Percentiles rank a stretch among this genome's conserved stretches.
These are phyloP conservation scores for Limnephilus lunatus DNA, from an alignment of 2,888 invertebrate species.

Conservation along the genomic window DNA sequence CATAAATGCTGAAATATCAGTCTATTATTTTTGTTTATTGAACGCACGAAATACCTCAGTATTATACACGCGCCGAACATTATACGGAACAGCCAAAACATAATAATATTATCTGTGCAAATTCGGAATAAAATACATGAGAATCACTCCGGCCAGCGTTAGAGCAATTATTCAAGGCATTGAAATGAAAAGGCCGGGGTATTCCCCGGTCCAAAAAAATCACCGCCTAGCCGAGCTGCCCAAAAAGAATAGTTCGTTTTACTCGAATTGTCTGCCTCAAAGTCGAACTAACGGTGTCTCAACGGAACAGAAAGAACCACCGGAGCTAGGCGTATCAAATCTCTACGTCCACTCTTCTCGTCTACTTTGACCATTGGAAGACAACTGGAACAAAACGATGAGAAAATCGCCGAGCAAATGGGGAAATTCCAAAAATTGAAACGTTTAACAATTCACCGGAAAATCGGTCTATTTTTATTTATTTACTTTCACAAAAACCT, in stretches of 20 bases:
- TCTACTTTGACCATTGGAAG: slow-evolving; percentile 7
- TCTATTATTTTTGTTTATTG: neutral
- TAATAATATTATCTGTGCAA: neutral
- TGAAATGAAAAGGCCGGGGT: slow-evolving; percentile 43
- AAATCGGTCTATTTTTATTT: neutral
- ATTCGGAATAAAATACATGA: neutral
- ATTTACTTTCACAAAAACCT: neutral
- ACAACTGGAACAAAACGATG: slow-evolving; percentile 7
- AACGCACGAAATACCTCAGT: neutral
- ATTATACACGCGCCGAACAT: neutral
- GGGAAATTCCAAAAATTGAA: neutral
- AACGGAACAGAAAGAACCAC: slow-evolving; percentile 4
- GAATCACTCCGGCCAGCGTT: neutral
- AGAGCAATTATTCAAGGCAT: slow-evolving; percentile 42
- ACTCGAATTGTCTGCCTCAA: slow-evolving; percentile 5
- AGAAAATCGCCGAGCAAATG: neutral
- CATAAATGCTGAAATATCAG: neutral
- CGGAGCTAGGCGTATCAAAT: slow-evolving; percentile 1
- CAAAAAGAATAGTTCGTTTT: slow-evolving; percentile 35
- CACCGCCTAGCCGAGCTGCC: neutral
- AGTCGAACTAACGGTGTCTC: neutral
- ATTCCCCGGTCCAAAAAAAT: slow-evolving; percentile 31
- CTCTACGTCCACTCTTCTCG: neutral
- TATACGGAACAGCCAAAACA: neutral
- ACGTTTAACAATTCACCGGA: neutral